A percentile compares a stretch with the other conserved stretches of the same genome.
Conservation (phyloP, 2,888 invertebrate species). For the Amblyjoppa fuscipennis region DNA sequence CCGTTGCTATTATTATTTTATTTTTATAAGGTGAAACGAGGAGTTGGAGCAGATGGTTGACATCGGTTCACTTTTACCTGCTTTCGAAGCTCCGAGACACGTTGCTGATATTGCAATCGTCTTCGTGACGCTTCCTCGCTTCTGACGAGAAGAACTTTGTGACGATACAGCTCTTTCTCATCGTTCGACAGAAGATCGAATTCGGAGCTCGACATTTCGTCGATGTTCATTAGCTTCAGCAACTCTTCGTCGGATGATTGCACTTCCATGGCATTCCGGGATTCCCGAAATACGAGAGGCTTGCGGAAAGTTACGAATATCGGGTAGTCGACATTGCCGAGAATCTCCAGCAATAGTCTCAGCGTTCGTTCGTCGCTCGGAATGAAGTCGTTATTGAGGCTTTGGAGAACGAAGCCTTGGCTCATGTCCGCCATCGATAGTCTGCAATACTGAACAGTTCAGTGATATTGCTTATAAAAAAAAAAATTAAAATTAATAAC, state of each 20-base stretch:
- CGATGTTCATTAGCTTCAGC: constrained; percentile 67
- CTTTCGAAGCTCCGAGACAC: constrained; percentile 60
- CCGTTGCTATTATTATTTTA: not conserved
- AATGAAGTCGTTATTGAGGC: constrained; percentile 77
- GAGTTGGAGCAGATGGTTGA: not conserved
- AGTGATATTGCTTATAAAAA: not conserved
- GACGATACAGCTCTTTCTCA: constrained; percentile 73
- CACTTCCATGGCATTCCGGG: constrained; percentile 16
- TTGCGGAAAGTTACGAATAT: constrained; percentile 79
- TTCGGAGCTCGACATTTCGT: constrained; percentile 75
- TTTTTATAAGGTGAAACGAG: not conserved
- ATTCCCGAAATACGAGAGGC: constrained; percentile 70
- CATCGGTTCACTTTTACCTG: constrained; percentile 56
- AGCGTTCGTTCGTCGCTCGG: constrained; percentile 68
- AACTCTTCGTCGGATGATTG: constrained; percentile 44
- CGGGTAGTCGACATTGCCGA: constrained; percentile 74
- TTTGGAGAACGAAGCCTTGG: constrained; percentile 79
- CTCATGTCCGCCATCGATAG: constrained; percentile 73
- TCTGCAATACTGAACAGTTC: constrained; percentile 67
- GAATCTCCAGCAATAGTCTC: constrained; percentile 71
- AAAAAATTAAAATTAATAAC: not conserved
- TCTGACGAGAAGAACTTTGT: constrained; percentile 70
- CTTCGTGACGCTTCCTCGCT: constrained; percentile 69
- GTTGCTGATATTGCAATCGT: constrained; percentile 66
- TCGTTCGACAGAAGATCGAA: constrained; percentile 74